These are phyloP conservation scores for Hydrozoanthus tunicans DNA, from an alignment of 64 coral and sea anemone species.

Conservation along the genomic window DNA sequence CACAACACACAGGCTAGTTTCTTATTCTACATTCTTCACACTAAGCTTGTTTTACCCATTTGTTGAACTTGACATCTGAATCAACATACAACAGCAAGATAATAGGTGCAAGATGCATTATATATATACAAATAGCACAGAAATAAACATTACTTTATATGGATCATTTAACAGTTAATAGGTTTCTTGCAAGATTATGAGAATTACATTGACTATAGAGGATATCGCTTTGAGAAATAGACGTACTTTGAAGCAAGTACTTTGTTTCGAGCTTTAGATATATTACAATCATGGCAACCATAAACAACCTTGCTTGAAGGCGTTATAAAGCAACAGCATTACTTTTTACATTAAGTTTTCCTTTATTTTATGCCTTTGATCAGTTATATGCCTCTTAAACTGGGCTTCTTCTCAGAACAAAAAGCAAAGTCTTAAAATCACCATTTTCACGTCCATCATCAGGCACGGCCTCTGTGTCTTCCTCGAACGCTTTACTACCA, in stretches of 20 bases:
- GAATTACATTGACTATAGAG: neutral
- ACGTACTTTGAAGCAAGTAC: neutral
- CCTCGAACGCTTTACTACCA: constrained; percentile 16
- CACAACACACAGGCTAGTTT: too few species aligned
- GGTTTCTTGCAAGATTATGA: neutral
- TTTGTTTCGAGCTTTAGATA: neutral
- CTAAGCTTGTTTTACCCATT: too few species aligned
- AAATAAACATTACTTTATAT: too few species aligned
- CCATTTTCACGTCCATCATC: constrained; percentile 47
- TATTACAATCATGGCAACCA: neutral
- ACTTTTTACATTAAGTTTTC: neutral
- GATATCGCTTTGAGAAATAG: neutral
- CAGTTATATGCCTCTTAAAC: neutral
- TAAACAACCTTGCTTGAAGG: neutral
- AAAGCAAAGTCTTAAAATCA: constrained; percentile 51
- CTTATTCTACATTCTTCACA: too few species aligned
- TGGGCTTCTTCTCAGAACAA: neutral
- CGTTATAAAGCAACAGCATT: neutral
- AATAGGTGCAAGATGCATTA: too few species aligned
- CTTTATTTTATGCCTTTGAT: constrained; percentile 10
- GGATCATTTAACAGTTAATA: neutral
- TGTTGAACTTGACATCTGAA: too few species aligned
- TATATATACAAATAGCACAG: too few species aligned
- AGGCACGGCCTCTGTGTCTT: neutral
- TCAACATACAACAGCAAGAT: too few species aligned